Evolutionary conservation across 2,888 invertebrate genomes (phyloP).

Genomic region (Lepidocyrtoides sp.): DNA sequence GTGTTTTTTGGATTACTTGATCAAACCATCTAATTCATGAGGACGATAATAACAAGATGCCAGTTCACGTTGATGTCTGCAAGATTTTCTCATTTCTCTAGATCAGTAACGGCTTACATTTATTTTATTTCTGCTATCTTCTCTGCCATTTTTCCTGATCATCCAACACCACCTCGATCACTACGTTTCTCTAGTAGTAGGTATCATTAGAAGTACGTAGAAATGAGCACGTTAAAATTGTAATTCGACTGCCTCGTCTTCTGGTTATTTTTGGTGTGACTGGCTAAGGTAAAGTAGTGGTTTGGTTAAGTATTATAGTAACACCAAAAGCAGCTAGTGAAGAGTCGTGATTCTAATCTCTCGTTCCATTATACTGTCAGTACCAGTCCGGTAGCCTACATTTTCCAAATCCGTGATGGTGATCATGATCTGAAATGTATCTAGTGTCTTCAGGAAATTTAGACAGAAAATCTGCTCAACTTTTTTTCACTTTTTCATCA

Average conservation of each 20-base stretch:
- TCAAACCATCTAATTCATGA: slow-evolving; percentile 40
- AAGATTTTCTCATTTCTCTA: background rate
- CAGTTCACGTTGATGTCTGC: background rate
- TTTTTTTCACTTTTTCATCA: slow-evolving; percentile 23
- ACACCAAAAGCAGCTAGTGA: slow-evolving; percentile 10
- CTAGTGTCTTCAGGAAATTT: slow-evolving; percentile 52
- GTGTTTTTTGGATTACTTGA: slow-evolving; percentile 14
- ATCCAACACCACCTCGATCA: background rate
- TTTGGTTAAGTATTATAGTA: background rate
- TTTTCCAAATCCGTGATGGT: slow-evolving; percentile 23
- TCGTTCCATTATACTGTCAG: slow-evolving; percentile 3
- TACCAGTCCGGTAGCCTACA: background rate
- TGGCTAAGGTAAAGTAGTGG: slow-evolving; percentile 31
- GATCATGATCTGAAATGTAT: slow-evolving; percentile 55
- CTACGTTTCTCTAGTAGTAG: background rate
- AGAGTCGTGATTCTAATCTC: slow-evolving; percentile 29
- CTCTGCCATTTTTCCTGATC: slow-evolving; percentile 9
- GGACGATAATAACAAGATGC: slow-evolving; percentile 35
- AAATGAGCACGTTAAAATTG: slow-evolving; percentile 37
- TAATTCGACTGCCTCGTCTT: background rate
- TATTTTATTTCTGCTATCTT: background rate
- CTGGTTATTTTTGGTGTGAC: background rate
- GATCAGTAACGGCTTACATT: slow-evolving; percentile 11
- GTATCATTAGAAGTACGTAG: background rate
- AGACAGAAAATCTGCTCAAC: slow-evolving; percentile 48